Evolutionary conservation across 1,140 invertebrate species (phyloP).

Genomic region (Choristoneura fumiferana): DNA sequence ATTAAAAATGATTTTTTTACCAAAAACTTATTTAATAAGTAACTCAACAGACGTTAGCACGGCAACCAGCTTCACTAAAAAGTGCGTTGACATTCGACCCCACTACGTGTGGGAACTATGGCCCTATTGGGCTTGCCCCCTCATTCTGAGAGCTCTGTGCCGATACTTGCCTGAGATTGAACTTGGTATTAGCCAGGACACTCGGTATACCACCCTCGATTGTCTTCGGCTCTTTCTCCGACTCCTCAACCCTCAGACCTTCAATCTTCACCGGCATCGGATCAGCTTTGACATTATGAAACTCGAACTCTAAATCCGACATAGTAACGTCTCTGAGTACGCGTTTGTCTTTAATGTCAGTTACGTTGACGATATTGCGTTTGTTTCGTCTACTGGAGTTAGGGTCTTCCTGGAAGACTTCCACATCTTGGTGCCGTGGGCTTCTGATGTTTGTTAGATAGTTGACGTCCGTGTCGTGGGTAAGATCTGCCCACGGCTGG

Average conservation of each 20-base stretch:
- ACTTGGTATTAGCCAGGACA: constrained; percentile 79
- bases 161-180: constrained; percentile 77
- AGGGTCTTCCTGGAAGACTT: constrained; percentile 36
- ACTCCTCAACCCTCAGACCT: constrained; percentile 81
- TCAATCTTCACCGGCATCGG: constrained; percentile 61
- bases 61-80: too few relatives aligned
- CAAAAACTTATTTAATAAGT: too few relatives aligned
- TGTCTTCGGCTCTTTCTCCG: constrained; percentile 80
- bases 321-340: background rate
- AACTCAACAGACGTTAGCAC: too few relatives aligned
- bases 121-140: too few relatives aligned
- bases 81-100: too few relatives aligned
- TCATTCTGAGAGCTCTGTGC: too few relatives aligned
- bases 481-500: constrained; percentile 54
- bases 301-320: constrained; percentile 24
- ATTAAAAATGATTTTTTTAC: too few relatives aligned
- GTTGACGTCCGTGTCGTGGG: constrained; percentile 69
- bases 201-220: constrained; percentile 82
- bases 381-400: background rate
- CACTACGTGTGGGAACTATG: too few relatives aligned
- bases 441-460: constrained; percentile 39
- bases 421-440: constrained; percentile 45
- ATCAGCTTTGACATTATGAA: constrained; percentile 32
- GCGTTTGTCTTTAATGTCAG: background rate
- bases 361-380: background rate